Evolutionary conservation across 1,140 invertebrate genomes (phyloP), one percentile per base, ranked within the genome.

Genomic region (Scylla paramamosain): DNA sequence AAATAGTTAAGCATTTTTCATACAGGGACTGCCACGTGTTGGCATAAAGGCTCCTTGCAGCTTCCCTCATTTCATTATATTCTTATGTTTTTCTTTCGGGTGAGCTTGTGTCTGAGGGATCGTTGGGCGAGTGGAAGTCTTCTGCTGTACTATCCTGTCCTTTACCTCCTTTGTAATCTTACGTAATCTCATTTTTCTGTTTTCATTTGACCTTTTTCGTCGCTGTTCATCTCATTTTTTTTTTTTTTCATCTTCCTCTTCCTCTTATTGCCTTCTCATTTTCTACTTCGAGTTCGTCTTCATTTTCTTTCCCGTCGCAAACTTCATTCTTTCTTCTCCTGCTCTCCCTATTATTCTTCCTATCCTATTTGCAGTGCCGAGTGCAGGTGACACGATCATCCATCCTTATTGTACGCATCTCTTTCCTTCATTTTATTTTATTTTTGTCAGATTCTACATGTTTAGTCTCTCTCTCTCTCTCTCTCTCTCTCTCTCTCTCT

Each of bases 401-500:
- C 8, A 77, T 77, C 67, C 16, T 59, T 59, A 59, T 59, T 20
- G 52, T 20, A 0, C 6, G 39, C 52, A 4, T 20, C 16, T 59
- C 52, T 20, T 59, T 59, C 10, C 16, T 59, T 0, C 52, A 59
- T 59, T 8, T 14, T 59, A 59, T 59, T 59, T 59, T 59, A 2
- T 59, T 20, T 59, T 59, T 59, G 2, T 12, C 52, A 59, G 39
- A 39, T 39, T 39, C 1, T 39, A 6, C 39, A 1, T 39, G 1
- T 6, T 39, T 39, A 39, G 6, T 39, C 39, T 45, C 87, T 89
- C 83, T 59, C 20, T 20, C 28, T 59, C 52, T 39, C 39, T 39
- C 39, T 39, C 77, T 88, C 86, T 88, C 77, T 83, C 77, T 83
- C 82, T 83, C 32, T 52, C 48, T 59, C 28, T 29, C 52, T 46